Evolutionary conservation across 1,140 invertebrate species (phyloP), one percentile per base, ranked within the genome.

Genomic region (Drosophila carrolli): DNA sequence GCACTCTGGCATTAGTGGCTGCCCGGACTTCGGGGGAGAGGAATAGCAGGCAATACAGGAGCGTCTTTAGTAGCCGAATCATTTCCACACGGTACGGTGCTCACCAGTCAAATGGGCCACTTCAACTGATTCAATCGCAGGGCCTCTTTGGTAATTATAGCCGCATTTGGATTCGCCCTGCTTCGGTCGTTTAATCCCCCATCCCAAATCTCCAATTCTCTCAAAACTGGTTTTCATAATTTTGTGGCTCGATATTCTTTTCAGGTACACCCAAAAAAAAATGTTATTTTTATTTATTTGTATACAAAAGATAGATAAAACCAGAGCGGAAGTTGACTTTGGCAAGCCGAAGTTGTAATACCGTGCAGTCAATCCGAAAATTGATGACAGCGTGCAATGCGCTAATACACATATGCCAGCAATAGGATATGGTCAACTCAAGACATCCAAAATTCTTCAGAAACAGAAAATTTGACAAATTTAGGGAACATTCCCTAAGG

Each of bases 91-190:
- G 61, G 8, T 23, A 3, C 29, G 29, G 48, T 83, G 81, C 58
- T 76, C 51, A 43, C 54, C 53, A 62, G 23, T 23, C 23, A 23
- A 23, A 23, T 23, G 23, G 23, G 23, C 23, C 23, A 23, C 46
- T 37, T 13, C 66, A 63, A 83, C 81, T 83, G 81, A 76, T 61
- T 44, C 55, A 47, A 29, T 46, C 43, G 50, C 58, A 51, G 50
- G 55, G 60, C 60, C 56, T 66, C 65, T 54, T 56, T 48, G 53
- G 72, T 65, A 84, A 83, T 82, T 83, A 83, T 82, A 73, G 79
- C 56, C 56, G 60, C 70, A 40, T 73, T 74, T 74, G 35, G 47
- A 29, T 53, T 62, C 60, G 38, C 11, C 35, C 38, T 46, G 35
- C 19, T 73, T 58, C 32, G 48, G 35, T 44, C 62, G 70, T 48